A percentile compares a stretch with the other conserved stretches of the same genome.
phyloP scores from a whole-genome alignment of 2,888 invertebrate species.

The Campoplex nolae region DNA sequence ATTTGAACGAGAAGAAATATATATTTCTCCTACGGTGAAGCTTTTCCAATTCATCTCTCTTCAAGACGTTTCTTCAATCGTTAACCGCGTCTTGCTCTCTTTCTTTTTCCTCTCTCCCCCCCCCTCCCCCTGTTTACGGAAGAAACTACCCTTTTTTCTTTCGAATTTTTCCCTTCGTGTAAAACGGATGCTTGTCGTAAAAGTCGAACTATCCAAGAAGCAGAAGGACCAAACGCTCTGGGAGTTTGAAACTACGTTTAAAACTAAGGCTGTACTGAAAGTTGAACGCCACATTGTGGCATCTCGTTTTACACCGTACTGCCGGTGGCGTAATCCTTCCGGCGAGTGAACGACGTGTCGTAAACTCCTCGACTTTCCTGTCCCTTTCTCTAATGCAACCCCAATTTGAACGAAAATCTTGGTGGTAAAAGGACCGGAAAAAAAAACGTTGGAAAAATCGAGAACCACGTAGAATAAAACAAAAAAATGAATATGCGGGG shows the following conservation, averaged over 20 bases:
- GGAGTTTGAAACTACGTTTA: conserved; percentile 14
- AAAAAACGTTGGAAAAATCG: neutral
- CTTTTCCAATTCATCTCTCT: neutral
- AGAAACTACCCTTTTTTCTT: conserved; percentile 4
- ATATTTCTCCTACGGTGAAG: neutral
- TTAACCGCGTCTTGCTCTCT: neutral
- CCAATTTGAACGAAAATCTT: neutral
- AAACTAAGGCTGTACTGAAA: conserved; percentile 25
- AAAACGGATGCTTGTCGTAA: conserved; percentile 35
- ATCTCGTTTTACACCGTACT: conserved; percentile 64
- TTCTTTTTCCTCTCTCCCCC: neutral
- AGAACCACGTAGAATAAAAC: neutral
- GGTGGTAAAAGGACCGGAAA: neutral
- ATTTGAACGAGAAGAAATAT: conserved; percentile 45
- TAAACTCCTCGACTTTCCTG: conserved; percentile 60
- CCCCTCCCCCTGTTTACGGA: neutral
- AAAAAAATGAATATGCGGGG: neutral
- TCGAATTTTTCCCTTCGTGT: neutral
- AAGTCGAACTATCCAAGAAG: conserved; percentile 43
- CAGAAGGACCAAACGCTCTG: conserved; percentile 18
- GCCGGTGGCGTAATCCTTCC: conserved; percentile 67
- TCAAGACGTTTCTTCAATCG: neutral
- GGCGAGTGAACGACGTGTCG: conserved; percentile 68
- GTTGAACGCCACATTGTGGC: conserved; percentile 37
- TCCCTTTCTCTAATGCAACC: neutral